These are phyloP conservation scores for Paramormyrops hopkinsi DNA, from an alignment of 2,797 vertebrate genomes.

Conservation along the genomic window DNA sequence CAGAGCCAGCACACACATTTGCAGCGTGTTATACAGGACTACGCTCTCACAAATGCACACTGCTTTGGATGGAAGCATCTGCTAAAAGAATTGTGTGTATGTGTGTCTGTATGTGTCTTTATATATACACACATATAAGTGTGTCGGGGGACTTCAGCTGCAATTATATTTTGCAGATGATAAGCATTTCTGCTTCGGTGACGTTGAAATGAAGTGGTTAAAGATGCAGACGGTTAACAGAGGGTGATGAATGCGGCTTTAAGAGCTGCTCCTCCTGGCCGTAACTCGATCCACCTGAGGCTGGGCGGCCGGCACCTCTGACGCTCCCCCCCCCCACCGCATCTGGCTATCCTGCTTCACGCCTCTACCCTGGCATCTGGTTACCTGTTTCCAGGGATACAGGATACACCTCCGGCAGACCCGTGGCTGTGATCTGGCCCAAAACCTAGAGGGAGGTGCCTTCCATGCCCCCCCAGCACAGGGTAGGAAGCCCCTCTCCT, in stretches of 20 bases:
- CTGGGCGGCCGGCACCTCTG: neutral
- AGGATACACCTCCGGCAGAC: constrained; percentile 55
- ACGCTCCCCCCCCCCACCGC: too few relatives aligned
- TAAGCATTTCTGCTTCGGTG: neutral
- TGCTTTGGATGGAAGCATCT: neutral
- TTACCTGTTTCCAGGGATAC: constrained; percentile 68
- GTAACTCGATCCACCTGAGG: neutral
- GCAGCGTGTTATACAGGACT: neutral
- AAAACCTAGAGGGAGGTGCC: neutral
- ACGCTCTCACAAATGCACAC: neutral
- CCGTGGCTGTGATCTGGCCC: constrained; percentile 21
- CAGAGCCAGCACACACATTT: neutral
- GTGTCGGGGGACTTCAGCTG: neutral
- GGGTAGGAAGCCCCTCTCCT: neutral
- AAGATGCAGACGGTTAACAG: neutral
- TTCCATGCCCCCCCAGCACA: neutral
- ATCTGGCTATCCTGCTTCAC: neutral
- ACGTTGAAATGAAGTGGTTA: neutral
- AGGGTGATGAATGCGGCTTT: neutral
- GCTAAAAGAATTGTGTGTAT: neutral
- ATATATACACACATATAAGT: neutral
- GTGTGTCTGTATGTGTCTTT: neutral
- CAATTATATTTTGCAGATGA: neutral
- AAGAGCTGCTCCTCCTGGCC: neutral
- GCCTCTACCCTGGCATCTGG: constrained; percentile 14